Percentiles rank a stretch among this genome's conserved stretches.
Evolutionary conservation across 2,888 invertebrate genomes (phyloP).

Genomic region (Slavum lentiscoides): DNA sequence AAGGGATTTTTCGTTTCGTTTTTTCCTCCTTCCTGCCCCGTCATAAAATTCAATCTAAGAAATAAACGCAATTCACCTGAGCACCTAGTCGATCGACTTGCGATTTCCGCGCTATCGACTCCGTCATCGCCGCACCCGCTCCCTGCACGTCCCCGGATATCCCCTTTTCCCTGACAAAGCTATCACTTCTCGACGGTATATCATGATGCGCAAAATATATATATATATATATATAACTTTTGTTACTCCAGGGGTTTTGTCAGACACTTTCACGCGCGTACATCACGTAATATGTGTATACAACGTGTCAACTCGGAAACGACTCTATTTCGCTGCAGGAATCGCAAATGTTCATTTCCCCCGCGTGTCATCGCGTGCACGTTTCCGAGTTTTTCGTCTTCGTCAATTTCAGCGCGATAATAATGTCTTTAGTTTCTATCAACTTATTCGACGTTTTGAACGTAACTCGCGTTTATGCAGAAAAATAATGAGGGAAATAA

Average conservation of each 20-base stretch:
- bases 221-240: constrained; percentile 5
- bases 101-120: constrained; percentile 38
- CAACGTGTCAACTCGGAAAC: neutral
- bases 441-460: too few species aligned
- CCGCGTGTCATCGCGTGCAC: neutral
- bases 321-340: neutral
- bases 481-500: too few species aligned
- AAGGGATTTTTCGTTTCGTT: constrained; percentile 17
- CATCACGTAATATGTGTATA: neutral
- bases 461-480: too few species aligned
- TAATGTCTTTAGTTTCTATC: neutral
- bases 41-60: constrained; percentile 39
- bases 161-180: constrained; percentile 24
- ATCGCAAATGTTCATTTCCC: constrained; percentile 31
- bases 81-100: constrained; percentile 16
- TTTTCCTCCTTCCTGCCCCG: neutral
- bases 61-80: constrained; percentile 31
- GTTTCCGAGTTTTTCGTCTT: constrained; percentile 1
- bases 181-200: neutral
- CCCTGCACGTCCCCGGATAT: constrained; percentile 15
- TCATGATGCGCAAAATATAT: too few species aligned
- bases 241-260: constrained; percentile 8
- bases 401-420: neutral
- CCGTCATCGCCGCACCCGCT: neutral
- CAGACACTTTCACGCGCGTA: neutral